These are phyloP conservation scores for Melanerpes aurifrons DNA, from an alignment of 2,113 vertebrate species.

Conservation along the genomic window DNA sequence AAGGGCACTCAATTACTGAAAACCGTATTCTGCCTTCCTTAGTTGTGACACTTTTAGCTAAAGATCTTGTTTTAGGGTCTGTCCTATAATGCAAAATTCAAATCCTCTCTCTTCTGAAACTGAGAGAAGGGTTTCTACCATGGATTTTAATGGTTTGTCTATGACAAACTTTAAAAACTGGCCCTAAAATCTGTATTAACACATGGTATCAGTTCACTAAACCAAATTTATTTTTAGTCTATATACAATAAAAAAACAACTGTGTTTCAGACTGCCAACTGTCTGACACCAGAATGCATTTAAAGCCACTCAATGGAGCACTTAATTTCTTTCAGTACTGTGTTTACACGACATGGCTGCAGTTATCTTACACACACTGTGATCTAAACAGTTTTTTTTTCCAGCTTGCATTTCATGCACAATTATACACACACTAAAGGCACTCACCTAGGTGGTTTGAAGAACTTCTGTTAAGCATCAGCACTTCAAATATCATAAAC, in stretches of 20 bases:
- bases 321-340: background rate
- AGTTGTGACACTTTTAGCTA: background rate
- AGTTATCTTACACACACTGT: background rate
- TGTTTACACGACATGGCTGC: background rate
- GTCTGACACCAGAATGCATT: background rate
- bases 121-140: background rate
- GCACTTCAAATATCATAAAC: conserved; percentile 5
- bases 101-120: background rate
- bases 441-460: conserved; percentile 20
- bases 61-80: background rate
- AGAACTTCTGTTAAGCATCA: conserved; percentile 16
- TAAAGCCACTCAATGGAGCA: background rate
- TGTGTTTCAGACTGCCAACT: background rate
- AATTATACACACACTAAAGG: conserved; percentile 8
- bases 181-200: background rate
- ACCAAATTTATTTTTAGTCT: background rate
- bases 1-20: background rate
- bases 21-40: background rate
- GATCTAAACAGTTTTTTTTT: conserved; percentile 34
- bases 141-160: background rate
- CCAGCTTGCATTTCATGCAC: conserved; percentile 20
- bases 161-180: background rate
- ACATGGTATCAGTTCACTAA: background rate
- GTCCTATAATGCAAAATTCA: background rate
- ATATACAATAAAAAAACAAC: background rate